A percentile compares a stretch with the other conserved stretches of the same genome.
phyloP scores from a whole-genome alignment of 2,113 vertebrate species.

The Microtus richardsoni region DNA sequence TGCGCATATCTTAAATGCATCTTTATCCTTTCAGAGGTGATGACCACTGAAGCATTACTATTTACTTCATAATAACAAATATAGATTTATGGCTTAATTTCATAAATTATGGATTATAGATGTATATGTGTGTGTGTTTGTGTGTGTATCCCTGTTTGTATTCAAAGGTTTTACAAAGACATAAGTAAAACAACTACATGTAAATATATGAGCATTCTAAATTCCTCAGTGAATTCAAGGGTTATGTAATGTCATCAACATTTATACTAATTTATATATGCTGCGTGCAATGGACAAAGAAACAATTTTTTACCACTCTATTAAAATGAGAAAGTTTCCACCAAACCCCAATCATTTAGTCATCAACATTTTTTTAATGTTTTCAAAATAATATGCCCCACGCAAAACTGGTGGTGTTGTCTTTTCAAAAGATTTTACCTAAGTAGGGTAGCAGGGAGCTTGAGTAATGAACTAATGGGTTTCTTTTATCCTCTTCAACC shows the following conservation, averaged over 20 bases:
- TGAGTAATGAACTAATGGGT: slow-evolving; percentile 72
- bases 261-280: neutral
- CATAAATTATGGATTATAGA: neutral
- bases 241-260: neutral
- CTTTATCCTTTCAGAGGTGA: neutral
- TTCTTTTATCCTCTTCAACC: neutral
- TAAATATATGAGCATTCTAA: neutral
- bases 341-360: slow-evolving; percentile 79
- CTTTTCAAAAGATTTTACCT: slow-evolving; percentile 77
- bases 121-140: neutral
- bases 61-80: neutral
- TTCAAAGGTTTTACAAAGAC: neutral
- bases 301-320: neutral
- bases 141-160: neutral
- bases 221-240: neutral
- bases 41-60: neutral
- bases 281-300: slow-evolving; percentile 22
- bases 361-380: slow-evolving; percentile 82
- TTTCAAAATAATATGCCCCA: slow-evolving; percentile 84
- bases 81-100: neutral
- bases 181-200: neutral
- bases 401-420: slow-evolving; percentile 58
- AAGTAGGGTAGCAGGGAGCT: slow-evolving; percentile 71
- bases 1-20: neutral
- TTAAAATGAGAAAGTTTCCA: slow-evolving; percentile 82